Evolutionary conservation across 2,113 vertebrate genomes (phyloP).

Genomic region (Centropus bengalensis): DNA sequence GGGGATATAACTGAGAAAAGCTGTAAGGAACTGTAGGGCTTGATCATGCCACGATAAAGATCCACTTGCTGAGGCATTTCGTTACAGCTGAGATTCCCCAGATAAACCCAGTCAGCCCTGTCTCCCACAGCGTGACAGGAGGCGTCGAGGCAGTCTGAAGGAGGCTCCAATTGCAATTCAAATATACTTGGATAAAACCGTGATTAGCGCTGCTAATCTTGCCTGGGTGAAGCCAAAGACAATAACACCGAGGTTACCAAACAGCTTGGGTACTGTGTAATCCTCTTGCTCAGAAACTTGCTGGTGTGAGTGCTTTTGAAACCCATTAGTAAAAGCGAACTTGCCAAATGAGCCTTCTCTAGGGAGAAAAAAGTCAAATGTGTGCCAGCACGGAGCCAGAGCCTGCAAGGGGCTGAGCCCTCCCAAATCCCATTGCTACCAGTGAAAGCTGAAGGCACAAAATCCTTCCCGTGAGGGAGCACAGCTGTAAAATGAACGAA

Average conservation of each 20-base stretch:
- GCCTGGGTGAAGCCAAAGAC: slow-evolving; percentile 24
- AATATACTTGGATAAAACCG: not conserved
- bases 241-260: not conserved
- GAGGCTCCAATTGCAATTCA: slow-evolving; percentile 10
- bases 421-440: not conserved
- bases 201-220: slow-evolving; percentile 46
- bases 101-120: not conserved
- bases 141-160: not conserved
- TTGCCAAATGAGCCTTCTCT: slow-evolving; percentile 58
- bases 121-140: not conserved
- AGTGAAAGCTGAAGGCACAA: not conserved
- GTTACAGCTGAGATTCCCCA: not conserved
- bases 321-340: slow-evolving; percentile 37
- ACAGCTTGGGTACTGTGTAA: slow-evolving; percentile 28
- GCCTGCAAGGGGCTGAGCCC: slow-evolving; percentile 1
- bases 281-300: slow-evolving; percentile 16
- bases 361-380: slow-evolving; percentile 41
- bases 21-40: not conserved
- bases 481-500: not conserved
- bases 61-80: not conserved
- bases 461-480: not conserved
- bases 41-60: not conserved
- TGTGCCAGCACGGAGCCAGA: slow-evolving; percentile 19
- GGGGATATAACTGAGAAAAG: not conserved
- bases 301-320: slow-evolving; percentile 44